Evolutionary conservation across 2,888 invertebrate species (phyloP), one percentile per base, ranked within the genome.

Genomic region (Dicyrtomina minuta): DNA sequence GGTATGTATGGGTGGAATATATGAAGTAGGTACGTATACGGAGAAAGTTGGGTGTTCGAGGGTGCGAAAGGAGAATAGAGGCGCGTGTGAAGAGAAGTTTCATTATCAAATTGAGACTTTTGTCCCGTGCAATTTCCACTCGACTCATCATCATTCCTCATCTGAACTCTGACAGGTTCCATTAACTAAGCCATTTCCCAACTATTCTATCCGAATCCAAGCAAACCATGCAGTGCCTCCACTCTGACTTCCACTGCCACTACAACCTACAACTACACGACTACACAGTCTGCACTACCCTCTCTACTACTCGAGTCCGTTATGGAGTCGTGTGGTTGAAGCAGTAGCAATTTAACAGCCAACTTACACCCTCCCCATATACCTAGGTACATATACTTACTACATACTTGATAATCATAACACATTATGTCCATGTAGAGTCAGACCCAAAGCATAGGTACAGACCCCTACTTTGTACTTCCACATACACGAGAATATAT

Each of bases 91-190:
- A 68, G 68, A 53, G 53, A 61, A 68, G 70, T 72, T 70, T 70
- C 72, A 72, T 72, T 72, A 70, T 70, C 65, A 72, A 72, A 72
- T 70, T 72, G 72, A 65, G 72, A 72, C 70, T 72, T 72, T 72
- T 72, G 72, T 72, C 72, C 70, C 59, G 53, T 56, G 53, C 65
- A 69, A 66, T 69, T 72, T 72, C 49, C 62, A 68, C 65, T 61
- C 64, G 62, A 67, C 71, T 73, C 73, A 73, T 73, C 73, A 73
- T 71, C 71, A 70, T 73, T 73, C 71, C 73, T 73, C 71, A 72
- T 73, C 71, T 68, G 61, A 65, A 65, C 58, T 58, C 65, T 72
- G 71, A 73, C 73, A 73, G 73, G 43, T 69, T 73, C 73, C 73
- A 73, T 73, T 73, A 73, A 72, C 70, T 70, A 70, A 72, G 70